phyloP scores from a whole-genome alignment of 2,888 invertebrate genomes.

The Polyploca ridens region DNA sequence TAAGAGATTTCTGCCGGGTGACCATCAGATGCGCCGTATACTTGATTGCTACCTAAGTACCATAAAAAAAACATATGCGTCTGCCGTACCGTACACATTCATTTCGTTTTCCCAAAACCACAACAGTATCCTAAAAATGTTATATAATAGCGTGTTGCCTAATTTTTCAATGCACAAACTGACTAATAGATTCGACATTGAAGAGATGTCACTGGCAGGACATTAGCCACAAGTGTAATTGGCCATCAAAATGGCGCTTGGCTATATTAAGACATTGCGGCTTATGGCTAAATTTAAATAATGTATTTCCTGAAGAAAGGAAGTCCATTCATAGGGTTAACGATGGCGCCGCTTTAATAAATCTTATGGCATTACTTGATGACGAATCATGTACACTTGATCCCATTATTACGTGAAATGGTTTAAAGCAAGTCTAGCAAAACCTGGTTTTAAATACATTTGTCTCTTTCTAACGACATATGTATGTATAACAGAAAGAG shows the following conservation, averaged over 20 bases:
- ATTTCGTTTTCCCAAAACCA: background rate
- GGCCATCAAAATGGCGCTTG: background rate
- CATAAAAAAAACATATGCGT: no score
- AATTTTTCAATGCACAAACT: constrained; percentile 4
- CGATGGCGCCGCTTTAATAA: background rate
- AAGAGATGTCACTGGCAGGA: background rate
- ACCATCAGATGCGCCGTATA: no score
- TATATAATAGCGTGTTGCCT: background rate
- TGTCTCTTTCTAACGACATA: no score
- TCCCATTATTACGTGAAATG: no score
- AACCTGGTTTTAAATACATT: no score
- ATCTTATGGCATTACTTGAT: background rate
- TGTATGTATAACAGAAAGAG: no score
- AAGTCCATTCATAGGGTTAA: background rate
- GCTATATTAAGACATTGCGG: background rate
- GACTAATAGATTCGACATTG: constrained; percentile 5
- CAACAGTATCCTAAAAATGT: background rate
- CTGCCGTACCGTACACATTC: background rate
- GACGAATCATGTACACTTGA: no score
- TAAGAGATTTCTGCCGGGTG: no score
- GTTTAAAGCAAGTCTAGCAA: no score
- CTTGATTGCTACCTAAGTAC: no score
- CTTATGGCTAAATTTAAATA: background rate
- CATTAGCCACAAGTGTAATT: background rate
- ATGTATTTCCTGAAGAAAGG: constrained; percentile 4